Conservation (phyloP, 1,140 invertebrate species). For the Papilio glaucus region DNA sequence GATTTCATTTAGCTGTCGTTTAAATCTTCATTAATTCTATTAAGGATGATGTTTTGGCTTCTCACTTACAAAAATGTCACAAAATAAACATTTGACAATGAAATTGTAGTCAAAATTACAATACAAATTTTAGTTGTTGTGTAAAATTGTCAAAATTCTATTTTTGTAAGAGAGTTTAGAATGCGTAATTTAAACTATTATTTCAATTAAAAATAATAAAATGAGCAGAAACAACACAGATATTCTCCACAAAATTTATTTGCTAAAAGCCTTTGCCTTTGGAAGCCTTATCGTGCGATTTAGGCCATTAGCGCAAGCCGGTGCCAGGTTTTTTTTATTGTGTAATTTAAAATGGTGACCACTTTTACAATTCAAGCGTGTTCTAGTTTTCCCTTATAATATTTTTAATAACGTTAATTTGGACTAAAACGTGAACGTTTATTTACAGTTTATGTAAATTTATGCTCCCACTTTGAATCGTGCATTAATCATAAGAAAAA, state of each 20-base stretch:
- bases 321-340: neutral
- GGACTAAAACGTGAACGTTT: neutral
- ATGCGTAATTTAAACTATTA: neutral
- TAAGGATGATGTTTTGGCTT: no score
- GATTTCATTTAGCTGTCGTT: neutral
- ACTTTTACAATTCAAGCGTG: constrained; percentile 10
- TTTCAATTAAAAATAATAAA: neutral
- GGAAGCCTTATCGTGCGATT: constrained; percentile 1
- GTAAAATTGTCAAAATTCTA: no score
- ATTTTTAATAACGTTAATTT: constrained; percentile 8
- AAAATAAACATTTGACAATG: no score
- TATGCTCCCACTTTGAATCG: neutral
- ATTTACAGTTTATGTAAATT: neutral
- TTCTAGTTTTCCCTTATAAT: neutral
- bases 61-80: no score
- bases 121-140: no score
- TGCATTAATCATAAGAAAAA: neutral
- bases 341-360: neutral
- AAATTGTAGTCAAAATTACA: no score
- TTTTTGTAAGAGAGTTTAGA: neutral
- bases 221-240: neutral
- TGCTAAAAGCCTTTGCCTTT: constrained; percentile 1
- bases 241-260: neutral
- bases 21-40: neutral
- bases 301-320: constrained; percentile 30